Conservation (phyloP, 2,113 vertebrate genomes). For the Pangasianodon hypophthalmus region DNA sequence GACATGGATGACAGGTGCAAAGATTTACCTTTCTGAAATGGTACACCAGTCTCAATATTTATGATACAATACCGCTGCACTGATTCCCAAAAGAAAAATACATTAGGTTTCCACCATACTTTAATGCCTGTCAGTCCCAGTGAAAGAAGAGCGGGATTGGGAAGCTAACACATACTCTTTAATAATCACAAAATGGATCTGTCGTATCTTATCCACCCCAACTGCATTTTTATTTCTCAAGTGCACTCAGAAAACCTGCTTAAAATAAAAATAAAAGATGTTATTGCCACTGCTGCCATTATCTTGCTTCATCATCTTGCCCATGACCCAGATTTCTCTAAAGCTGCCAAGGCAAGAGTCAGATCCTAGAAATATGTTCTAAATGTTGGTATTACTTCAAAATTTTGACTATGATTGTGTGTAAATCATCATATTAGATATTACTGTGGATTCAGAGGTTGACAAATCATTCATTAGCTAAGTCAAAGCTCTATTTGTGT, state of each 20-base stretch:
- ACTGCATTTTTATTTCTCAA: background rate
- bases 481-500: background rate
- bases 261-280: no score
- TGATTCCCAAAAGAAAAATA: background rate
- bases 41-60: background rate
- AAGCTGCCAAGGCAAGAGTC: background rate
- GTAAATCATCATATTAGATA: background rate
- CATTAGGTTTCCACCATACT: background rate
- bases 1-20: background rate
- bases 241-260: background rate
- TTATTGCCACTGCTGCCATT: background rate
- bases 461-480: background rate
- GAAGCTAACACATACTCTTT: background rate
- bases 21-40: background rate
- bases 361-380: background rate
- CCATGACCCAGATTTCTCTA: slow-evolving; percentile 4
- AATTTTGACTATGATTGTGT: background rate
- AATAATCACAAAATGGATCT: background rate
- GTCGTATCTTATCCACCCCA: background rate
- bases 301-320: background rate
- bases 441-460: background rate
- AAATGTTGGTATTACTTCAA: background rate
- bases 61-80: no score
- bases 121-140: background rate
- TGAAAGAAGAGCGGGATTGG: background rate